These are phyloP conservation scores for Macrophya annulata DNA, from an alignment of 2,888 invertebrate species.

Conservation along the genomic window DNA sequence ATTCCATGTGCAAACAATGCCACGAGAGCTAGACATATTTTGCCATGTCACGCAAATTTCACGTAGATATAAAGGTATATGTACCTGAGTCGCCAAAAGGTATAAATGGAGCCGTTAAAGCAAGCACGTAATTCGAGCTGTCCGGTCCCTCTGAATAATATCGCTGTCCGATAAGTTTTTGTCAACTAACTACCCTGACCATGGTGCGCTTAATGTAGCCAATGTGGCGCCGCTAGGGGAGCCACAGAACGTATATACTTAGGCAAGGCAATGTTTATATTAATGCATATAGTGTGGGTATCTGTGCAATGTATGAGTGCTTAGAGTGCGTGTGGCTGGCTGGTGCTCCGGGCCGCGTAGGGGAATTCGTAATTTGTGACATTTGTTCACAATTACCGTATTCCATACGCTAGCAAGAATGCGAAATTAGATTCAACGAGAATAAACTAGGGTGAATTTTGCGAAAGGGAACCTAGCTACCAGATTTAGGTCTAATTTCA, in stretches of 20 bases:
- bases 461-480: conserved; percentile 49
- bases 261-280: conserved; percentile 66
- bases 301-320: conserved; percentile 52
- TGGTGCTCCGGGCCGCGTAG: conserved; percentile 48
- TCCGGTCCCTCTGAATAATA: conserved; percentile 54
- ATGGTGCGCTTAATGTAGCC: conserved; percentile 55
- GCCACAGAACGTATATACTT: conserved; percentile 61
- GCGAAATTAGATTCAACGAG: conserved; percentile 70
- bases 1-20: conserved; percentile 10
- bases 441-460: conserved; percentile 68
- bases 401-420: conserved; percentile 55
- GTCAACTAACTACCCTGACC: conserved; percentile 54
- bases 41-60: conserved; percentile 44
- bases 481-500: conserved; percentile 62
- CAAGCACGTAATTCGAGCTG: conserved; percentile 47
- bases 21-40: conserved; percentile 44
- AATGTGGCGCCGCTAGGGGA: conserved; percentile 62
- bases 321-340: conserved; percentile 60
- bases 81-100: conserved; percentile 29
- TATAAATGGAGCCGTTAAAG: conserved; percentile 47
- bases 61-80: neutral
- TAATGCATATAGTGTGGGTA: conserved; percentile 58
- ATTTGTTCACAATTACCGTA: conserved; percentile 70
- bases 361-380: conserved; percentile 74
- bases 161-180: conserved; percentile 60